Base-by-base conservation (phyloP, 1,140 invertebrate species). In the Rhagoletis zephyria region DNA sequence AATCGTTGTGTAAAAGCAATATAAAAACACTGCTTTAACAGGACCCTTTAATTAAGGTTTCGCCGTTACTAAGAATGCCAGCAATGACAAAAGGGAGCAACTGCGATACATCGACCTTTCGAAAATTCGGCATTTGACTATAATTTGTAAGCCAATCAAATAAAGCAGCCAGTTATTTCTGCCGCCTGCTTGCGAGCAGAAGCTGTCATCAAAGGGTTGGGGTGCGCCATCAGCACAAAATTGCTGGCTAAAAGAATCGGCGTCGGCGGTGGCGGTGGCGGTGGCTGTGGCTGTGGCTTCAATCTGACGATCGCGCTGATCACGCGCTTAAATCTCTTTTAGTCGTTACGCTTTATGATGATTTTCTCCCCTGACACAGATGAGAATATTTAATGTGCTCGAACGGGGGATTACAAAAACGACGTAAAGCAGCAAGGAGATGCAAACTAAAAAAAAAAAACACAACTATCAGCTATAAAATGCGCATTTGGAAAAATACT, bases 111-210 rank as follows among this genome's bases (percentile, higher is more conserved):
- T 67, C 64, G 64, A 3, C 19, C 10, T 67, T 67, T 67, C 30
- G 40, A 30, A 40, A 30, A 48, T 74, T 48, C 67, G 67, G 67
- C 67, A 74, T 63, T n/a, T n/a, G n/a, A n/a, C n/a, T n/a, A 63
- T 74, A 74, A 74, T 74, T 74, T 74, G 67, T 74, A 74, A 74
- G 67, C 67, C n/a, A 74, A 74, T 74, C 67, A 74, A 74, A 42
- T 74, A 42, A 74, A 74, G 42, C 42, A 16, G 67, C 64, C 19
- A 67, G 64, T 67, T 67, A n/a, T n/a, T n/a, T n/a, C n/a, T n/a
- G n/a, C 40, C 40, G 67, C 42, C 67, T 48, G 67, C 42, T 4
- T 16, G 40, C 5, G 40, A 42, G 40, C 16, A 45, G 45, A 74
- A 45, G 67, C 67, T 74, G 67, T 74, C 67, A 48, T 74, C 67